A percentile compares a stretch with the other conserved stretches of the same genome.
Evolutionary conservation across 2,113 vertebrate species (phyloP).

Genomic region (Rallus limicola): DNA sequence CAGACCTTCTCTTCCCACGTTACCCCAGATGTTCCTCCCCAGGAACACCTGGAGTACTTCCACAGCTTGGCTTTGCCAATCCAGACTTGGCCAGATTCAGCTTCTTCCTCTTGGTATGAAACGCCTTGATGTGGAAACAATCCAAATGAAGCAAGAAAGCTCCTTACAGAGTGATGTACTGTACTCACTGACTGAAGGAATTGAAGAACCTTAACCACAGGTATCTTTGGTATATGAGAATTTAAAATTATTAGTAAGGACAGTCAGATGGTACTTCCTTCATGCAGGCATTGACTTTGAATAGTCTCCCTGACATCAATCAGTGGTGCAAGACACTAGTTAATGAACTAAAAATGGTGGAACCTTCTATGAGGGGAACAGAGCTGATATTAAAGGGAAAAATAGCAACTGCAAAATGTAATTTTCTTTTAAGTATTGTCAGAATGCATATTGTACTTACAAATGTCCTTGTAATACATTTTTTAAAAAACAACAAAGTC

Average conservation of each 20-base stretch:
- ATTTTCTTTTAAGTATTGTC: neutral
- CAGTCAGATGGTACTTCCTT: neutral
- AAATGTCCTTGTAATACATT: neutral
- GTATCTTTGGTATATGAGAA: neutral
- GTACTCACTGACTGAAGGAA: neutral
- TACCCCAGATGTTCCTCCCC: neutral
- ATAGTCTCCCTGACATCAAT: neutral
- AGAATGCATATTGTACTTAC: neutral
- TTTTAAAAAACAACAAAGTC: neutral
- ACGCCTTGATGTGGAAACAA: neutral
- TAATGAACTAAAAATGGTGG: neutral
- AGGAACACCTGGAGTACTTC: neutral
- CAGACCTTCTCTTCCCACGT: neutral
- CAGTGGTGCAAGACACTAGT: neutral
- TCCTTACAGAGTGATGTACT: neutral
- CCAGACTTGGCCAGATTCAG: neutral
- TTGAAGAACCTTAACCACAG: neutral
- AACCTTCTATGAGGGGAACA: neutral
- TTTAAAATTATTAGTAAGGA: neutral
- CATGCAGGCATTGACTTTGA: neutral
- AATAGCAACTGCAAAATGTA: neutral
- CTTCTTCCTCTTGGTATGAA: neutral
- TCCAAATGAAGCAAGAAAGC: neutral
- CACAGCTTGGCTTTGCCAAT: rapidly evolving
- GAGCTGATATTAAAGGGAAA: neutral